phyloP scores from a whole-genome alignment of 2,888 invertebrate species.

The Celastrina argiolus region DNA sequence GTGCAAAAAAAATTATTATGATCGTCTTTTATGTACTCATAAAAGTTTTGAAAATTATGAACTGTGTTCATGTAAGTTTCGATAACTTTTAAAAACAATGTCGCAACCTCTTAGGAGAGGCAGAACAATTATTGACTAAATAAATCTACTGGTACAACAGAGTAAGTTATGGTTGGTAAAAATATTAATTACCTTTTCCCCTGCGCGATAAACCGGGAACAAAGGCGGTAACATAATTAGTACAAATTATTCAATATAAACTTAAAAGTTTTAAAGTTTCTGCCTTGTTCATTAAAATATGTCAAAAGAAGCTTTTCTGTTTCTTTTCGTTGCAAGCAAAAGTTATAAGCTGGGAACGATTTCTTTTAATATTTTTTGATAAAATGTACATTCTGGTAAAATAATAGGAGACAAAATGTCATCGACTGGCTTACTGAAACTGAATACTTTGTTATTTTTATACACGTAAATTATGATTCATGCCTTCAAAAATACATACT shows the following conservation, averaged over 20 bases:
- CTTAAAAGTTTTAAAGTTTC: conserved; percentile 14
- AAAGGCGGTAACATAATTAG: conserved; percentile 10
- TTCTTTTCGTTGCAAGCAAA: conserved; percentile 4
- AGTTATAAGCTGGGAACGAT: background rate
- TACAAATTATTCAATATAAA: conserved; percentile 11
- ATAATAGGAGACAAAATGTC: background rate
- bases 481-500: too few relatives aligned
- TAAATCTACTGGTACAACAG: background rate
- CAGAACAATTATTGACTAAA: background rate
- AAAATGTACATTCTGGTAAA: background rate
- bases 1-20: background rate
- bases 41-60: background rate
- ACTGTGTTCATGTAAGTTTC: background rate
- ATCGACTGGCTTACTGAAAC: too few relatives aligned
- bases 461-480: too few relatives aligned
- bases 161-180: background rate
- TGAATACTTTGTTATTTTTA: too few relatives aligned
- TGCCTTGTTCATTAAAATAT: conserved; percentile 15
- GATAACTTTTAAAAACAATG: background rate
- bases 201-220: background rate
- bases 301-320: background rate
- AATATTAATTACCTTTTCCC: conserved; percentile 13
- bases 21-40: background rate
- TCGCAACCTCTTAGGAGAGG: background rate
- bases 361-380: background rate